These are phyloP conservation scores for Rhogogaster chlorosoma DNA, from an alignment of 2,888 invertebrate genomes.

Conservation along the genomic window DNA sequence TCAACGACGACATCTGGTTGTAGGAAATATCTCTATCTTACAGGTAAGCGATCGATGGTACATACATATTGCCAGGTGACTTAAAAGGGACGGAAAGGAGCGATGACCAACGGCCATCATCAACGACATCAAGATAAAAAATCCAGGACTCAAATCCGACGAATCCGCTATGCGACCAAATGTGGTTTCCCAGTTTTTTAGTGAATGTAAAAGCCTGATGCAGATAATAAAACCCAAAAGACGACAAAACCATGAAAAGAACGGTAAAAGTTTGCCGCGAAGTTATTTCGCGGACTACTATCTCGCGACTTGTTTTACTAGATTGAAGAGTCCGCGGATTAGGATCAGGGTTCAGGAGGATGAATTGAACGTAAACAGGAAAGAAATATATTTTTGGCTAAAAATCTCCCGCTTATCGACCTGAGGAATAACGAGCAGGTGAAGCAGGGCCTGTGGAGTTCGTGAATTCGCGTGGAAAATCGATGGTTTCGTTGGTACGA, in stretches of 20 bases:
- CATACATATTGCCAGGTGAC: not conserved
- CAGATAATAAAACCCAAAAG: not conserved
- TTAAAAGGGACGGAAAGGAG: not conserved
- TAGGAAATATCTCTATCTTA: not conserved
- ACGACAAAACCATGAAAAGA: not conserved
- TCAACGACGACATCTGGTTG: constrained; percentile 16
- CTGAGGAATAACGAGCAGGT: not conserved
- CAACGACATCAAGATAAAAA: not conserved
- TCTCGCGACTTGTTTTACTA: not conserved
- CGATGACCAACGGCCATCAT: not conserved
- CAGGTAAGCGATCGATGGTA: not conserved
- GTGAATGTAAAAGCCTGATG: not conserved
- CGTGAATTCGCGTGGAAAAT: not conserved
- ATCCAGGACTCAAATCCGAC: not conserved
- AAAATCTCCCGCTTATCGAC: constrained; percentile 12
- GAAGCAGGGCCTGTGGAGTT: not conserved
- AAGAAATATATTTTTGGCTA: not conserved
- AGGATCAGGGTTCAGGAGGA: not conserved
- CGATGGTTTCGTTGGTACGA: constrained; percentile 27
- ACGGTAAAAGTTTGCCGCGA: not conserved
- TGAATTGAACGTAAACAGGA: not conserved
- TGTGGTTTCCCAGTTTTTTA: not conserved
- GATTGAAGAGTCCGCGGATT: not conserved
- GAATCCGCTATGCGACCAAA: not conserved
- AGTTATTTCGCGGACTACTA: not conserved